A percentile compares a stretch with the other conserved stretches of the same genome.
phyloP scores from a whole-genome alignment of 2,888 invertebrate genomes.

The Eupithecia insigniata region DNA sequence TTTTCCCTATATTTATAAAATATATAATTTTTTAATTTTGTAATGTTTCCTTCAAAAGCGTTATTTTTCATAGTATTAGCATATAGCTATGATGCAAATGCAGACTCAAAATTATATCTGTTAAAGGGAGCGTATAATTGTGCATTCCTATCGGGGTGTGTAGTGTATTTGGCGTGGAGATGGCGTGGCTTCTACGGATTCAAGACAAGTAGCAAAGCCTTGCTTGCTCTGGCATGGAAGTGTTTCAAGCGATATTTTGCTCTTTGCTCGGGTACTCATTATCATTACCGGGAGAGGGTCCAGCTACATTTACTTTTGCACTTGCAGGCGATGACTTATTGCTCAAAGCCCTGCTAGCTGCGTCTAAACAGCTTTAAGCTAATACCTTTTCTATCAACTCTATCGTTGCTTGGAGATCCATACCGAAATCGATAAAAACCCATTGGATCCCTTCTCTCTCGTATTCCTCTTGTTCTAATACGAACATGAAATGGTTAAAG shows the following conservation, averaged over 20 bases:
- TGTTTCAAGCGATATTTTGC: slow-evolving; percentile 56
- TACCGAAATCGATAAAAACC: slow-evolving; percentile 97
- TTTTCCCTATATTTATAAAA: no score
- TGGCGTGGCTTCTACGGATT: slow-evolving; percentile 43
- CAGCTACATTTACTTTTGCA: slow-evolving; percentile 62
- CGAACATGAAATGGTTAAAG: slow-evolving; percentile 98
- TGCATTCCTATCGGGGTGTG: slow-evolving; percentile 43
- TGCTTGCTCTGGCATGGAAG: slow-evolving; percentile 51
- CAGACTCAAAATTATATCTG: background rate
- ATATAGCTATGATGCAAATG: background rate
- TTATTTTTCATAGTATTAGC: slow-evolving; percentile 3
- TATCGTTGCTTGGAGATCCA: slow-evolving; percentile 96
- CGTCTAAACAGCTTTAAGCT: slow-evolving; percentile 65
- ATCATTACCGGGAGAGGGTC: slow-evolving; percentile 53
- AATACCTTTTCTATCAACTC: slow-evolving; percentile 95
- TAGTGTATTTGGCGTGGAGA: slow-evolving; percentile 48
- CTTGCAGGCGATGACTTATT: slow-evolving; percentile 65
- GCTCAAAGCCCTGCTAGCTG: slow-evolving; percentile 70
- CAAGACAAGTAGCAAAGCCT: slow-evolving; percentile 49
- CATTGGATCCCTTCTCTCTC: slow-evolving; percentile 95
- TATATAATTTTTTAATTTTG: no score
- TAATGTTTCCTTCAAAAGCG: background rate
- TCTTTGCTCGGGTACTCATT: slow-evolving; percentile 49
- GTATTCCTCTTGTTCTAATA: slow-evolving; percentile 97
- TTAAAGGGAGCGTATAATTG: slow-evolving; percentile 28